phyloP scores from a whole-genome alignment of 2,113 vertebrate species.

The Orthonyx spaldingii region DNA sequence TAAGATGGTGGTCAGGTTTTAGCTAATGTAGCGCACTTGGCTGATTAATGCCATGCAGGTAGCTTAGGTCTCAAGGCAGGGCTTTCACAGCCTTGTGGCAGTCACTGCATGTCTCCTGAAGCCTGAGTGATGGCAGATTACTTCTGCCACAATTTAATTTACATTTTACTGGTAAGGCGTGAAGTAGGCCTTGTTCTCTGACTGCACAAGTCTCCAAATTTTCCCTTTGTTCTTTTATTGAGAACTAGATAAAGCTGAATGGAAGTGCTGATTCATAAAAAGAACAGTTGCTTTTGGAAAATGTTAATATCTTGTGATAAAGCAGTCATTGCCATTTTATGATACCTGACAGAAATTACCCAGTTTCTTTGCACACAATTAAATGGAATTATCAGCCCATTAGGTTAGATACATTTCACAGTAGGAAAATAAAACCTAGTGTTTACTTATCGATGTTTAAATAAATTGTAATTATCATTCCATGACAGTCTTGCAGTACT shows the following conservation, averaged over 20 bases:
- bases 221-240: neutral
- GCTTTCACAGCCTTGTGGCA: neutral
- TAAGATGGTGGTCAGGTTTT: neutral
- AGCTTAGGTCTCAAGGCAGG: neutral
- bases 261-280: neutral
- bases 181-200: neutral
- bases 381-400: conserved; percentile 42
- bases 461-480: conserved; percentile 55
- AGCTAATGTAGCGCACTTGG: neutral
- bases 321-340: conserved; percentile 35
- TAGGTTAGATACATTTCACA: conserved; percentile 50
- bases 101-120: neutral
- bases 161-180: neutral
- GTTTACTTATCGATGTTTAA: conserved; percentile 50
- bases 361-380: conserved; percentile 39
- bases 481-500: neutral
- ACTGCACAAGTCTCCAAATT: neutral
- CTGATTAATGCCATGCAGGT: neutral
- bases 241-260: neutral
- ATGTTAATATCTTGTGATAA: conserved; percentile 49
- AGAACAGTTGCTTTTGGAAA: conserved; percentile 11
- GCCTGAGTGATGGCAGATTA: neutral
- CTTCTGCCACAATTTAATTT: neutral
- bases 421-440: conserved; percentile 49
- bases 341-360: conserved; percentile 52